These are phyloP conservation scores for Catharus bicknelli DNA, from an alignment of 2,113 vertebrate species.

Conservation along the genomic window DNA sequence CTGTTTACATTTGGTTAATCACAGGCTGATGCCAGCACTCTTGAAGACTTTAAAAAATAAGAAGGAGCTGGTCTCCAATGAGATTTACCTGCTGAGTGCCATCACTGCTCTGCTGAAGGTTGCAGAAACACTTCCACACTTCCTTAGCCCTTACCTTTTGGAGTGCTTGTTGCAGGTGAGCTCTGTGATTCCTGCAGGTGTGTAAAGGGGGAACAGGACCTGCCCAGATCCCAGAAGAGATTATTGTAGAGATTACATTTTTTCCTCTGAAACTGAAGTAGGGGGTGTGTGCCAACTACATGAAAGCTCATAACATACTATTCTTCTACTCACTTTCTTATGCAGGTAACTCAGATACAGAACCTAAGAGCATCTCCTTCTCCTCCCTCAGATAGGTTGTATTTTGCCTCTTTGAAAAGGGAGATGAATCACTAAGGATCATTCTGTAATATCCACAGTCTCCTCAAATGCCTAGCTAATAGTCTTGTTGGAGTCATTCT, in stretches of 20 bases:
- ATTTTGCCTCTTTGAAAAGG: background rate
- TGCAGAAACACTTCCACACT: constrained; percentile 87
- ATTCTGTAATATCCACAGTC: background rate
- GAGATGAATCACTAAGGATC: background rate
- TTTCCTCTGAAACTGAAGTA: background rate
- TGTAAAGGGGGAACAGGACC: background rate
- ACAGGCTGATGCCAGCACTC: constrained; percentile 90
- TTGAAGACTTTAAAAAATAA: constrained; percentile 76
- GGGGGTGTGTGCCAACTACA: background rate
- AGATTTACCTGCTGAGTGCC: constrained; percentile 89
- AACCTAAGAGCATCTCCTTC: background rate
- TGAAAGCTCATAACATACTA: background rate
- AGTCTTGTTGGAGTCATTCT: background rate
- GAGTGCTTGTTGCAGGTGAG: constrained; percentile 82
- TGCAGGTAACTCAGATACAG: background rate
- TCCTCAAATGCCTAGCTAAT: background rate
- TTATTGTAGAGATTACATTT: background rate
- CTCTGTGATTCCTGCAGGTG: background rate
- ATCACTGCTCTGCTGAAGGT: constrained; percentile 88
- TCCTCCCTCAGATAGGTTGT: background rate
- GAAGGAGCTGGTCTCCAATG: constrained; percentile 80
- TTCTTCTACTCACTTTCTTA: background rate
- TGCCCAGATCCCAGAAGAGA: background rate
- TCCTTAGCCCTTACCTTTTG: constrained; percentile 92
- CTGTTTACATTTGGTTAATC: background rate